A percentile compares a stretch with the other conserved stretches of the same genome.
These are phyloP conservation scores for Pteronura brasiliensis DNA, from an alignment of 2,113 vertebrate genomes.

Conservation along the genomic window DNA sequence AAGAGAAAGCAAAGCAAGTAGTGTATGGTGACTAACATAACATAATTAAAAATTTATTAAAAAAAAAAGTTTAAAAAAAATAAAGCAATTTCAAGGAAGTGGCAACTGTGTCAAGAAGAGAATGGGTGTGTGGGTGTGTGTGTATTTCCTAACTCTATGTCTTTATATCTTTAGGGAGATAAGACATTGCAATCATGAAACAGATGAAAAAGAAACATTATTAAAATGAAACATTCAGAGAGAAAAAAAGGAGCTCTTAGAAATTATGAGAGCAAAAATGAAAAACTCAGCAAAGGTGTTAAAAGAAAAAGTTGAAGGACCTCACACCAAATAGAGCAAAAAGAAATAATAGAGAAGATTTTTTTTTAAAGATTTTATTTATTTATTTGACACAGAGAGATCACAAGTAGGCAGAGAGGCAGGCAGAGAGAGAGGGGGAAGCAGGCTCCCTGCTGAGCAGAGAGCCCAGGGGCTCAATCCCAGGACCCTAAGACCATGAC, in stretches of 20 bases:
- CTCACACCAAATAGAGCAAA: not conserved
- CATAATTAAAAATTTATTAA: no score
- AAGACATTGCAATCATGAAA: not conserved
- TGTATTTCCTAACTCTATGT: not conserved
- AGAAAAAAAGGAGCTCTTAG: not conserved
- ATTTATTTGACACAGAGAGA: no score
- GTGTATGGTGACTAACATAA: no score
- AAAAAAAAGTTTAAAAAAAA: not conserved
- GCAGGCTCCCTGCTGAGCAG: no score
- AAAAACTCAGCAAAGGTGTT: not conserved
- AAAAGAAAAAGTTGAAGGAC: slow-evolving; percentile 24
- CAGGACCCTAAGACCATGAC: no score
- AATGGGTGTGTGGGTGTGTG: not conserved
- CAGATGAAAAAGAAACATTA: not conserved
- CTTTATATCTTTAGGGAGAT: not conserved
- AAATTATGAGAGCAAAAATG: not conserved
- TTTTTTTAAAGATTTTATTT: no score
- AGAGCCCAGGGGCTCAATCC: no score
- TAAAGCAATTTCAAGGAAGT: not conserved
- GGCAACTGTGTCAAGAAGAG: not conserved
- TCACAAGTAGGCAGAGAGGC: no score
- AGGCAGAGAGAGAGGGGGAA: no score
- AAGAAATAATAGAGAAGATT: not conserved
- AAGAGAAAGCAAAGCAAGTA: not conserved
- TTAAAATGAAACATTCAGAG: not conserved